Percentiles rank a stretch among this genome's conserved stretches.
Conservation (phyloP, 2,797 vertebrate genomes). For the Schizothorax lantsangensis region DNA sequence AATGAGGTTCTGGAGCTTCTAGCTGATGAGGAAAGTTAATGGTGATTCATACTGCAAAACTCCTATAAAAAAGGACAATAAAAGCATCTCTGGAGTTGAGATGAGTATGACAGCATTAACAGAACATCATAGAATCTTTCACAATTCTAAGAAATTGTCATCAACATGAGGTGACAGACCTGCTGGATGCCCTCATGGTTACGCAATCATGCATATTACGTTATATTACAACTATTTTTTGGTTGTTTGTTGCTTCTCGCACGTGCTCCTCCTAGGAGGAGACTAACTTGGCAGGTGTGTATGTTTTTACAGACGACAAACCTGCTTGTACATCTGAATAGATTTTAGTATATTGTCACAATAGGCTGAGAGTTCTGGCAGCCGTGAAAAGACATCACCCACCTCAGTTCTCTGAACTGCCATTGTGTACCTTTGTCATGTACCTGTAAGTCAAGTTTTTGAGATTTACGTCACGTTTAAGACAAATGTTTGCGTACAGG, state of each 20-base stretch:
- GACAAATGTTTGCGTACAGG: not conserved
- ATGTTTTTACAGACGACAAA: not conserved
- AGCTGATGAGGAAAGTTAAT: not conserved
- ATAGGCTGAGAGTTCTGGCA: not conserved
- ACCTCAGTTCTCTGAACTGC: conserved; percentile 4
- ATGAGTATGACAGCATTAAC: not conserved
- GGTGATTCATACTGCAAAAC: not conserved
- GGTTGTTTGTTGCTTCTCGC: not conserved
- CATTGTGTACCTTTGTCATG: conserved; percentile 27
- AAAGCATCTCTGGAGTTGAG: not conserved
- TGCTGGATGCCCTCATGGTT: not conserved
- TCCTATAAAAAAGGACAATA: not conserved
- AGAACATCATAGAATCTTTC: not conserved
- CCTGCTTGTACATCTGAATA: conserved; percentile 15
- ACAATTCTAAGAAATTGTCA: not conserved
- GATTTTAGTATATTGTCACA: not conserved
- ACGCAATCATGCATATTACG: not conserved
- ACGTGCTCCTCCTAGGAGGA: conserved; percentile 1
- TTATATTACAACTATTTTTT: not conserved
- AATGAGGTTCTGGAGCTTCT: not conserved
- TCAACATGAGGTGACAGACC: not conserved
- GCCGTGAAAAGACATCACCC: not conserved
- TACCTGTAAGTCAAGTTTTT: conserved; percentile 46
- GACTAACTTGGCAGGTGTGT: not conserved
- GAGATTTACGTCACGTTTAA: conserved; percentile 18